Evolutionary conservation across 92 coral and sea anemone genomes (phyloP), one percentile per base, ranked within the genome.

Genomic region (Montipora capitata): DNA sequence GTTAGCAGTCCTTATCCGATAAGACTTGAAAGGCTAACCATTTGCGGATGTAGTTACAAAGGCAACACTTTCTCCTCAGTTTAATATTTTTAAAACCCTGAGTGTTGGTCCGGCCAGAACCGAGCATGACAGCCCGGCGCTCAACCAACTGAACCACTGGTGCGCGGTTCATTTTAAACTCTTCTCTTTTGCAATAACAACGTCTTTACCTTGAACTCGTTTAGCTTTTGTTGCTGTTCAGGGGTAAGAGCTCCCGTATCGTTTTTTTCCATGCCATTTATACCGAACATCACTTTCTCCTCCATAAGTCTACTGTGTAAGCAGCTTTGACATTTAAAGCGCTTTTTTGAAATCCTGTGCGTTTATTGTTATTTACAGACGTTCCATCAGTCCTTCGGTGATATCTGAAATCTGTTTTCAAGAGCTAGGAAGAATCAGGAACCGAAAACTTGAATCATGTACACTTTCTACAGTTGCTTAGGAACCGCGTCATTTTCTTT

Each of bases 241-340:
- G 90, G 91, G 3, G 96, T 93, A 4, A 93, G 74, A 4, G 96
- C 96, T 70, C 96, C 96, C 49, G 38, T 4, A 68, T 93, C 96
- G 48, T 90, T 84, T n/a, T 87, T 84, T 61, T 93, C 96, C 81
- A 84, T 82, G 3, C 96, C 96, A n/a, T 91, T 78, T 58, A 93
- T 81, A 7, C 94, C 94, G 42, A 81, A 78, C 96, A 93, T 90
- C 66, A 42, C 85, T 54, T 93, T 93, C 15, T 90, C 92, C 57
- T 86, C 94, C 84, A 90, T 89, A 27, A 27, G 35, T 27, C 35
- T 27, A 27, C 35, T 27, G 35, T 27, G 35, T 27, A 27, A 27
- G 35, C 35, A 27, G 35, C 35, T 27, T 27, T 27, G 35, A 27
- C 35, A 27, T 27, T 27, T 27, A 27, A 27, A 1, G 35, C 35